Base-by-base conservation (phyloP, 2,888 invertebrate species). In the Ganaspis brasiliensis region DNA sequence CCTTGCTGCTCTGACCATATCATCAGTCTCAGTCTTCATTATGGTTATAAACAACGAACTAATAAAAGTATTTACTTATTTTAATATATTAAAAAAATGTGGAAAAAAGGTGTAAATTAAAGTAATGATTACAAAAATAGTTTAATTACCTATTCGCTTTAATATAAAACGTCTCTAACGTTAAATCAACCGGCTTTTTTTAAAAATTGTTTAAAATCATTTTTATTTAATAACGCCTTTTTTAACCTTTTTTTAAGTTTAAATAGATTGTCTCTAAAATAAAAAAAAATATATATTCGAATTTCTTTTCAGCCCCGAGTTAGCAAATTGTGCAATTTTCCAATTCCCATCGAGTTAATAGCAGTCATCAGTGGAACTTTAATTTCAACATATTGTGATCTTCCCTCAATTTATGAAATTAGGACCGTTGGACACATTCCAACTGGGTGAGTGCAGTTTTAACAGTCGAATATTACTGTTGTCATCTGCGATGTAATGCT, bases 271-370 rank as follows among this genome's bases (percentile, higher is more conserved):
- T n/a, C n/a, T n/a, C n/a, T n/a, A n/a, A n/a, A n/a, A n/a, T n/a
- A n/a, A n/a, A n/a, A n/a, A n/a, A n/a, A n/a, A n/a, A n/a, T n/a
- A n/a, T n/a, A n/a, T n/a, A n/a, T n/a, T n/a, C n/a, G n/a, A n/a
- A n/a, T n/a, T n/a, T n/a, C n/a, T 40, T 89, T 89, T 91, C 91
- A 95, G 93, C 94, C 95, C 0, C 92, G 92, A 84, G 85, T 94
- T 14, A 92, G 92, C 6, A 94, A 94, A 88, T 93, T 91, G 79
- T 93, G 94, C 72, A 92, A 93, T 63, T 93, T 96, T 87, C 96
- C 96, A 0, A 90, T 97, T 59, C 96, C 97, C 0, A 94, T 95
- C 70, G 97, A 97, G 88, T 92, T 97, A 37, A 92, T 96, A 56
- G 94, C 94, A 26, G 95, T 97, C 1, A 92, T 95, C 21, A 91